Evolutionary conservation across 2,888 invertebrate genomes (phyloP).

Genomic region (Anoplius nigerrimus): DNA sequence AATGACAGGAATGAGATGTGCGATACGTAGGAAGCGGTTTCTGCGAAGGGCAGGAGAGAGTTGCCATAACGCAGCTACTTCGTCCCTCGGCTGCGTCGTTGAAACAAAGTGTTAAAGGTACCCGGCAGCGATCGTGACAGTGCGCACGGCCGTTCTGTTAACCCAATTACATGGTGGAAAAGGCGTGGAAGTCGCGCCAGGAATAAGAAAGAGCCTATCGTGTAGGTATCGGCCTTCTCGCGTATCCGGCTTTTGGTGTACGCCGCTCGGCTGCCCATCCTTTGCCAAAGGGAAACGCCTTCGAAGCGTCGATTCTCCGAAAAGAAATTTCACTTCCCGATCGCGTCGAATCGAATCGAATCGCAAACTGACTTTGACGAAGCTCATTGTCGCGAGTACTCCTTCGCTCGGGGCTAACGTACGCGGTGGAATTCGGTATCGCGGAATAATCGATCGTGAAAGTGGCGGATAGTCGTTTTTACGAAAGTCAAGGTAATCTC

Average conservation of each 20-base stretch:
- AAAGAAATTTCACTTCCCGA: too few relatives aligned
- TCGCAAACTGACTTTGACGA: too few relatives aligned
- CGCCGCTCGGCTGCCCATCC: neutral
- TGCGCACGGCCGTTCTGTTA: slow-evolving; percentile 57
- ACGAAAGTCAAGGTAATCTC: neutral
- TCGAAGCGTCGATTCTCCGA: too few relatives aligned
- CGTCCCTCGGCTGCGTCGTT: neutral
- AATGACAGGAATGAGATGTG: too few relatives aligned
- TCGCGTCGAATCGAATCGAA: too few relatives aligned
- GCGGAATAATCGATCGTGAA: slow-evolving; percentile 33
- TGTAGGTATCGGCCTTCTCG: slow-evolving; percentile 15
- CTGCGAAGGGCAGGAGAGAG: too few relatives aligned
- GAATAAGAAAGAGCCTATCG: slow-evolving; percentile 45
- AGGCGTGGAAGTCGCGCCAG: slow-evolving; percentile 40
- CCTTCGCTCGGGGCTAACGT: slow-evolving; percentile 5
- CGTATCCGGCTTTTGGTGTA: too few relatives aligned
- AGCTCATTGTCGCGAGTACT: neutral
- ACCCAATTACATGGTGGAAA: slow-evolving; percentile 64
- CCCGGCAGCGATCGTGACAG: slow-evolving; percentile 14
- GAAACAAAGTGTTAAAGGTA: slow-evolving; percentile 22
- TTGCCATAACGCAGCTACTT: too few relatives aligned
- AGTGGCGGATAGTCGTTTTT: slow-evolving; percentile 18
- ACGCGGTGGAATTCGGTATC: slow-evolving; percentile 26
- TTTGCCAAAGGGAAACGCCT: neutral
- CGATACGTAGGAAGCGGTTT: too few relatives aligned